Percentiles rank a stretch among this genome's conserved stretches.
phyloP scores from a whole-genome alignment of 2,888 invertebrate species.

The Leucozona laternaria region DNA sequence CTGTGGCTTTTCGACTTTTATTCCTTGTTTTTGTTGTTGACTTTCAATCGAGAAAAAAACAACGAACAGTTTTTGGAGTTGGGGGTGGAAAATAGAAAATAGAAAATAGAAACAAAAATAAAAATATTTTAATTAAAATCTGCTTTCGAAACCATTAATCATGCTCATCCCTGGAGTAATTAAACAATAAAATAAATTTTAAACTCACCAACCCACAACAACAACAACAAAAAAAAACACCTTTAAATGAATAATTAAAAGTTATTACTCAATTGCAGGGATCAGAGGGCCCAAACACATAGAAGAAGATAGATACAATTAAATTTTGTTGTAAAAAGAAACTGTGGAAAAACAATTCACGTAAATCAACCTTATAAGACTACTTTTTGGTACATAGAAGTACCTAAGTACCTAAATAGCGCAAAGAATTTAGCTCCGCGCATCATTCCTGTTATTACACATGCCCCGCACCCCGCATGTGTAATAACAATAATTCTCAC shows the following conservation, averaged over 20 bases:
- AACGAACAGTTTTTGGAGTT: neutral
- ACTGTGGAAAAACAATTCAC: conserved; percentile 61
- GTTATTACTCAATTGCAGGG: conserved; percentile 46
- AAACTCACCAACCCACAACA: conserved; percentile 10
- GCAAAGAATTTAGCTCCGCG: neutral
- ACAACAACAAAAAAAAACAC: neutral
- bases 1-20: conserved; percentile 57
- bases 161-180: conserved; percentile 69
- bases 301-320: conserved; percentile 60
- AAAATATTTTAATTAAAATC: conserved; percentile 70
- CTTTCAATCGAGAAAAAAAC: conserved; percentile 57
- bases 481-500: conserved; percentile 76
- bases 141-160: conserved; percentile 61
- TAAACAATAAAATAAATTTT: conserved; percentile 70
- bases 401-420: no score
- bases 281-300: neutral
- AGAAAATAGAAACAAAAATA: conserved; percentile 9
- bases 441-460: conserved; percentile 22
- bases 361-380: conserved; percentile 69
- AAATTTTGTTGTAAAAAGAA: conserved; percentile 15
- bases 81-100: neutral
- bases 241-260: conserved; percentile 72
- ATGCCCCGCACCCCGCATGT: conserved; percentile 9
- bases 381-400: neutral
- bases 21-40: conserved; percentile 33